These are phyloP conservation scores for Protodeltote pygarga DNA, from an alignment of 2,888 invertebrate species.

Conservation along the genomic window DNA sequence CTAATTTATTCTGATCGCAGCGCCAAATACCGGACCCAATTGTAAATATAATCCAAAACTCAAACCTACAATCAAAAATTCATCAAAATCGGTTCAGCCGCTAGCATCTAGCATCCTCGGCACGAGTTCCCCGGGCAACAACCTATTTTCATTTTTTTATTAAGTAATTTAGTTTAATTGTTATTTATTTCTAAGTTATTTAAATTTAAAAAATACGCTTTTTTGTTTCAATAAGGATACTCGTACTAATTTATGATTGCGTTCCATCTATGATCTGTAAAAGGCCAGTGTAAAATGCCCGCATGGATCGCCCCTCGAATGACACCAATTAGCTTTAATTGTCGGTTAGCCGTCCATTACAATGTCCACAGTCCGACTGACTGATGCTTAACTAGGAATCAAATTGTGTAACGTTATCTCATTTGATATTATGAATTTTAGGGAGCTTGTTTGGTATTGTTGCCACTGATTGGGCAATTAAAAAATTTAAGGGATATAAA, in stretches of 20 bases:
- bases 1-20: no score
- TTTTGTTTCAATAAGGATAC: no score
- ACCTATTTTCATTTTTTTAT: no score
- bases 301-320: constrained; percentile 55
- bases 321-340: constrained; percentile 77
- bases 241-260: neutral
- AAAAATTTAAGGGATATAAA: constrained; percentile 1
- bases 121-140: no score
- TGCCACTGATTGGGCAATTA: constrained; percentile 22
- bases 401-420: constrained; percentile 42
- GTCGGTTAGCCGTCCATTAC: constrained; percentile 54
- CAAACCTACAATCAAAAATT: no score
- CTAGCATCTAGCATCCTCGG: no score
- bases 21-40: no score
- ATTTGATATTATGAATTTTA: constrained; percentile 25
- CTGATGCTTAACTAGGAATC: constrained; percentile 36
- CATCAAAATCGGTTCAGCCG: no score
- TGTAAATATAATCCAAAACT: no score
- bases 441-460: constrained; percentile 23
- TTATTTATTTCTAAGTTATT: no score
- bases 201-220: no score
- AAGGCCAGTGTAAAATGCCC: constrained; percentile 49
- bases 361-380: constrained; percentile 32
- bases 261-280: constrained; percentile 13
- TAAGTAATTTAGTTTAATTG: no score